Percentiles rank a stretch among this genome's conserved stretches.
These are phyloP conservation scores for Eurosta solidaginis DNA, from an alignment of 1,140 invertebrate species.

Conservation along the genomic window DNA sequence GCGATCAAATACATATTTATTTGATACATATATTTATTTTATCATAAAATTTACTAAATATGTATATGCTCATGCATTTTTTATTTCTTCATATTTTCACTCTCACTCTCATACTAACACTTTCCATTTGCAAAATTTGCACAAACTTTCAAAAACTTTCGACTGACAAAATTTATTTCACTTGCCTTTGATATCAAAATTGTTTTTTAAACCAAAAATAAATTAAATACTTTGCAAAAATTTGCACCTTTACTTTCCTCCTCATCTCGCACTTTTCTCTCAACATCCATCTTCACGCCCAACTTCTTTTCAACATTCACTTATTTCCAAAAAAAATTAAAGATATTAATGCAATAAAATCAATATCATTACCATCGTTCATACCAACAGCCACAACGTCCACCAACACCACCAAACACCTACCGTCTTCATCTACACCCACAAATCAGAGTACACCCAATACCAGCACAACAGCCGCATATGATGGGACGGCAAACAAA, in stretches of 20 bases:
- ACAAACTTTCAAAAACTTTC: neutral
- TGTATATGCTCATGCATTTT: neutral
- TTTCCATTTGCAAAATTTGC: neutral
- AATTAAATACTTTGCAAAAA: neutral
- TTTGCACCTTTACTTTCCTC: neutral
- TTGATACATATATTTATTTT: neutral
- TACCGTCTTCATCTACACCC: conserved; percentile 31
- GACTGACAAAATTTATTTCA: neutral
- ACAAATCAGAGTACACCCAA: conserved; percentile 39
- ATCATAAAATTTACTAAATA: neutral
- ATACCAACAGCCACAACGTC: conserved; percentile 19
- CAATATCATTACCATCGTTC: conserved; percentile 30
- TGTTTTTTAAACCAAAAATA: neutral
- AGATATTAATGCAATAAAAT: conserved; percentile 31
- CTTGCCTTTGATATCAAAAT: neutral
- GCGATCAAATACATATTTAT: neutral
- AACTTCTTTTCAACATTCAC: neutral
- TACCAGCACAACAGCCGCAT: neutral
- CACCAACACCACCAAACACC: neutral
- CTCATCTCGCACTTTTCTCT: neutral
- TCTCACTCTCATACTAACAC: neutral
- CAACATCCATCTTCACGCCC: neutral
- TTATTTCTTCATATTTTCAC: neutral
- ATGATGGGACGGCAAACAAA: conserved; percentile 13
- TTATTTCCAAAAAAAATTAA: neutral